Conservation (phyloP, 2,888 invertebrate species). For the Callyntrura sp. region DNA sequence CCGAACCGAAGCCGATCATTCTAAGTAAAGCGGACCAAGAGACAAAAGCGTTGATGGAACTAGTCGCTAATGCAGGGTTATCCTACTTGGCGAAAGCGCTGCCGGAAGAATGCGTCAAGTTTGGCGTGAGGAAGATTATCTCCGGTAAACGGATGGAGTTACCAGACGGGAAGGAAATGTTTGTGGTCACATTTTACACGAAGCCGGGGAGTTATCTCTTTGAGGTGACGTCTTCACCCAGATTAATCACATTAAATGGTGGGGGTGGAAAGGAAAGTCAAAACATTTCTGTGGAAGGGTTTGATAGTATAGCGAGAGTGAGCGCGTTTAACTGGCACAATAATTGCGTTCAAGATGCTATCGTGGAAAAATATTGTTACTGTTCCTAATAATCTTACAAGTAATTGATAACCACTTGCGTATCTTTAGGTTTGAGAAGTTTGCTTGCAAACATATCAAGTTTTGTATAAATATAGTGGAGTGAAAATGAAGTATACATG, state of each 20-base stretch:
- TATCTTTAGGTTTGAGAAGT: no score
- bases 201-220: conserved; percentile 80
- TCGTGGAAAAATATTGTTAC: no score
- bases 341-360: no score
- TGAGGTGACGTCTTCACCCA: conserved; percentile 80
- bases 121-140: conserved; percentile 63
- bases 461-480: no score
- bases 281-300: neutral
- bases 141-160: conserved; percentile 76
- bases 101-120: conserved; percentile 73
- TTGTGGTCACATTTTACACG: conserved; percentile 79
- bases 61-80: conserved; percentile 60
- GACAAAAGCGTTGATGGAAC: no score
- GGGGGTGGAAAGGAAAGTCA: neutral
- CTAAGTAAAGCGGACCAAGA: conserved; percentile 47
- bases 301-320: conserved; percentile 71
- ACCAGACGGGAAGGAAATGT: conserved; percentile 46
- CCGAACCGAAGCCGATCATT: conserved; percentile 71
- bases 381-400: no score
- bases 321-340: no score
- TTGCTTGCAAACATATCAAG: no score
- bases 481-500: no score
- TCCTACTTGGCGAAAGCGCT: conserved; percentile 72
- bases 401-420: no score
- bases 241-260: conserved; percentile 58